These are phyloP conservation scores for Anniella stebbinsi DNA, from an alignment of 2,797 vertebrate genomes.

Conservation along the genomic window DNA sequence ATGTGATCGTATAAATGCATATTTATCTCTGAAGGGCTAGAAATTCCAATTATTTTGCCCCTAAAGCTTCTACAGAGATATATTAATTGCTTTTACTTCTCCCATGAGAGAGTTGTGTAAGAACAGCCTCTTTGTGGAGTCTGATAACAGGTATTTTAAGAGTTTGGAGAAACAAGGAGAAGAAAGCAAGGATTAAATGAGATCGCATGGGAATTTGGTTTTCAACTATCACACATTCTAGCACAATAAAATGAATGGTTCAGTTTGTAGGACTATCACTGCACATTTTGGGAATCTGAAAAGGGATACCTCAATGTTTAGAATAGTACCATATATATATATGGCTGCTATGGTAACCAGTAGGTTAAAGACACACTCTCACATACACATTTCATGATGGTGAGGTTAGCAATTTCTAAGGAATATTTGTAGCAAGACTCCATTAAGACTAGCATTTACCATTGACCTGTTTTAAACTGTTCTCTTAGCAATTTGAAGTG, in stretches of 20 bases:
- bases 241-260: neutral
- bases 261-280: neutral
- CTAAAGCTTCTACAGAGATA: neutral
- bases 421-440: neutral
- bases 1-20: neutral
- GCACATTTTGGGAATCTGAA: neutral
- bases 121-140: neutral
- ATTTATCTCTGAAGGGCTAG: neutral
- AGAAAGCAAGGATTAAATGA: neutral
- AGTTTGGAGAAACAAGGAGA: neutral
- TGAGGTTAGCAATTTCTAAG: constrained; percentile 5
- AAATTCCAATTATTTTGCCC: neutral
- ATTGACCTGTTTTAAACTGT: neutral
- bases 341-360: constrained; percentile 14
- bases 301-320: constrained; percentile 4
- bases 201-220: neutral
- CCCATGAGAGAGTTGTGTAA: neutral
- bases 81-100: neutral
- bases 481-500: neutral
- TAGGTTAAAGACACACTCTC: neutral
- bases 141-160: constrained; percentile 5
- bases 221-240: neutral
- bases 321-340: neutral
- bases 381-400: constrained; percentile 1
- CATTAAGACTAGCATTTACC: constrained; percentile 7